Base-by-base conservation (phyloP, 2,797 vertebrate genomes). In the Gymnoscopelus braueri region DNA sequence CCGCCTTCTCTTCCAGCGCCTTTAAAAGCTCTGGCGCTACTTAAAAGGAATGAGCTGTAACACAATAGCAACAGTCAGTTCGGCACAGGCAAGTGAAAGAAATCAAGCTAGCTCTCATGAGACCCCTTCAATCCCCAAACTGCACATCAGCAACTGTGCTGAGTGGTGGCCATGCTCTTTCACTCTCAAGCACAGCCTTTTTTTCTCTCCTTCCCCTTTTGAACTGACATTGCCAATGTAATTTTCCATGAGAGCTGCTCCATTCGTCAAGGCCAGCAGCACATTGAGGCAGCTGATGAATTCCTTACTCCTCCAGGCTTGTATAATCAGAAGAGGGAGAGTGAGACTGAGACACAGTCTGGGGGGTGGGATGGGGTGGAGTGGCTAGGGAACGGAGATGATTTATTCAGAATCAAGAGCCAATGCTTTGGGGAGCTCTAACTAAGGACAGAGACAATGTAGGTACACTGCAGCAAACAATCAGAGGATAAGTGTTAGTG, bases 161-260 rank as follows among this genome's bases (percentile, higher is more conserved):
- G 85, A 83, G 83, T 65, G 19, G 67, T 50, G 58, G 81, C 82
- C 77, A 19, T 64, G 75, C 82, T 86, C 85, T 84, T 85, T 89
- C 75, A 84, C 87, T 89, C 49, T 61, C 69, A 69, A 88, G 74
- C 66, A 75, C 71, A 80, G 77, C 76, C 79, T 68, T 72, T 79
- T 74, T 77, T 63, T 71, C 63, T 76, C 71, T 68, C 67, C 24
- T 69, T 71, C 58, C 53, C 60, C 66, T 80, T 80, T 89, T 80
- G 81, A 81, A 88, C 83, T 78, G 83, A 85, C 87, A 80, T 67
- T 71, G 85, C 85, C 85, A 83, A 85, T 86, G 90, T 90, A 86
- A 91, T 92, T 90, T 92, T 91, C 90, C 85, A 80, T 87, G 85
- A 88, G 82, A 88, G 89, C 81, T 79, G 80, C 82, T 89, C 88